Evolutionary conservation across 2,888 invertebrate genomes (phyloP).

Genomic region (Fabriciana adippe): DNA sequence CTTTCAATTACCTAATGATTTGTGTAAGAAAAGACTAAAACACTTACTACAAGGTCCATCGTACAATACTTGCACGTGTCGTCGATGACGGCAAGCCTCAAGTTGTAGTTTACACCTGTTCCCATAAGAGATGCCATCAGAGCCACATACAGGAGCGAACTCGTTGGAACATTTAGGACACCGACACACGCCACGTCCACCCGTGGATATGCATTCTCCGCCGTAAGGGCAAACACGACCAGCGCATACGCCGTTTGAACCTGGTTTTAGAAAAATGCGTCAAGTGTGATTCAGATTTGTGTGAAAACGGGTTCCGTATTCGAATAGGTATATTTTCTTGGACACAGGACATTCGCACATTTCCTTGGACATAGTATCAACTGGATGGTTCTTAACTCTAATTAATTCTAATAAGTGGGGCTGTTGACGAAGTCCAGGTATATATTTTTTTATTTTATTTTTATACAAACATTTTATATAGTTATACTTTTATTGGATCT

Average conservation of each 20-base stretch:
- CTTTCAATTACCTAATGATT: background rate
- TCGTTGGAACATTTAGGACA: slow-evolving; percentile 93
- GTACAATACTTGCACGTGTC: slow-evolving; percentile 89
- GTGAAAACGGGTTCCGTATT: too few relatives aligned
- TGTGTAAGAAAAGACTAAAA: background rate
- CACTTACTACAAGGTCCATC: slow-evolving; percentile 93
- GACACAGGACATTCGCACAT: too few relatives aligned
- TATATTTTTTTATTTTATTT: too few relatives aligned
- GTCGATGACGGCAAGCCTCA: slow-evolving; percentile 89
- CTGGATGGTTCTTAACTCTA: too few relatives aligned
- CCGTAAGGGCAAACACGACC: slow-evolving; percentile 89
- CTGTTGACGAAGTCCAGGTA: too few relatives aligned
- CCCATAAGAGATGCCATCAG: slow-evolving; percentile 91
- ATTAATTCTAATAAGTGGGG: too few relatives aligned
- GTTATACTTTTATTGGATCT: too few relatives aligned
- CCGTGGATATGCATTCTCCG: slow-evolving; percentile 84
- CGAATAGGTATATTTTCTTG: too few relatives aligned
- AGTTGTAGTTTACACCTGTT: slow-evolving; percentile 92
- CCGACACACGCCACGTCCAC: slow-evolving; percentile 89
- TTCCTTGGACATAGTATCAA: too few relatives aligned
- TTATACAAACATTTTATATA: too few relatives aligned
- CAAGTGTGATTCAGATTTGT: too few relatives aligned
- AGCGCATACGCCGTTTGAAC: slow-evolving; percentile 85
- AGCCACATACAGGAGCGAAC: slow-evolving; percentile 92
- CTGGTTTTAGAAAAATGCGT: slow-evolving; percentile 53